Evolutionary conservation across 2,113 vertebrate species (phyloP).

Genomic region (Pomatorhinus ruficollis): DNA sequence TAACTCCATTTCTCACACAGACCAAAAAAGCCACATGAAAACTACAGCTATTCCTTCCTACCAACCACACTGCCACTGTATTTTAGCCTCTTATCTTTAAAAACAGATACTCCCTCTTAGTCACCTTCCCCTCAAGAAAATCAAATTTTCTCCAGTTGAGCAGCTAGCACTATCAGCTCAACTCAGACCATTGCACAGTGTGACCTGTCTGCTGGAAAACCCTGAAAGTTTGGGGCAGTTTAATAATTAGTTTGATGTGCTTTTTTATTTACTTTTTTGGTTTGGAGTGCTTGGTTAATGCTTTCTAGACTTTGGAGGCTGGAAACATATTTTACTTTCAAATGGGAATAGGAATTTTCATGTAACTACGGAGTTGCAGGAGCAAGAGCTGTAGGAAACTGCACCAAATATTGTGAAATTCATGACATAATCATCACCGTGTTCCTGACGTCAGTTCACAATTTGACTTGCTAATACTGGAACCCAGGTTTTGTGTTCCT

Average conservation of each 20-base stretch:
- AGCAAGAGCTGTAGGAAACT: neutral
- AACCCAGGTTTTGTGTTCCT: neutral
- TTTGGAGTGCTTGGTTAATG: neutral
- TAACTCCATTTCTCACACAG: neutral
- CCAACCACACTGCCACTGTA: neutral
- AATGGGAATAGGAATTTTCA: neutral
- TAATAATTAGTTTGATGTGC: neutral
- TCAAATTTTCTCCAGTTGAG: neutral
- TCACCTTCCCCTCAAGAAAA: neutral
- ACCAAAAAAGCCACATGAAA: neutral
- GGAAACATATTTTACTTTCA: neutral
- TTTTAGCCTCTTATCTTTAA: constrained; percentile 2
- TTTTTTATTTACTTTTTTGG: neutral
- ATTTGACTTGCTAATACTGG: constrained; percentile 5
- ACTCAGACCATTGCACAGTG: neutral
- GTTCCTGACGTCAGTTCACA: neutral
- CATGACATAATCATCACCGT: neutral
- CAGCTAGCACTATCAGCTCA: neutral
- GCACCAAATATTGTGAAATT: constrained; percentile 2
- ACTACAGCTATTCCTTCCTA: neutral
- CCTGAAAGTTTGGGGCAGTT: neutral
- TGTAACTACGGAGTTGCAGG: neutral
- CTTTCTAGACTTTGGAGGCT: neutral
- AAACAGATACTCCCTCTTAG: neutral
- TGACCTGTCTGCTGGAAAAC: neutral